These are phyloP conservation scores for Parasteatoda lunata DNA, from an alignment of 2,888 invertebrate species.

Conservation along the genomic window DNA sequence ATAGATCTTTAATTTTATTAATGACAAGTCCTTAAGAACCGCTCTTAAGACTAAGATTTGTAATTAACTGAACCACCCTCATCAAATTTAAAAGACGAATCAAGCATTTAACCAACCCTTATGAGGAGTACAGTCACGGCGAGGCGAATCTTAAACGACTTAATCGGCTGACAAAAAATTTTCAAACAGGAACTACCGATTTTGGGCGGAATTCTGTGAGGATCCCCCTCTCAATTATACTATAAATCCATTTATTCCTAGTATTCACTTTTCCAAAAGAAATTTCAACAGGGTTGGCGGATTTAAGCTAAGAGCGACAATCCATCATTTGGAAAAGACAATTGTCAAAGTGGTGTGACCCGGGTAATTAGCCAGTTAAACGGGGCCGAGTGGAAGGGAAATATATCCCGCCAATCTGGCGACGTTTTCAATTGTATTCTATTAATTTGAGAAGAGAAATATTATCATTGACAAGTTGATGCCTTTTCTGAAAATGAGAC, in stretches of 20 bases:
- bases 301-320: conserved; percentile 20
- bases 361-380: conserved; percentile 64
- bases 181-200: conserved; percentile 34
- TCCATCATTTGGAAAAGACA: conserved; percentile 47
- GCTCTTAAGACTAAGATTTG: too few species aligned
- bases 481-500: not conserved
- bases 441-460: conserved; percentile 33
- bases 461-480: conserved; percentile 30
- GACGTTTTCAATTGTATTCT: conserved; percentile 30
- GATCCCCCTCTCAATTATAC: conserved; percentile 32
- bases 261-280: conserved; percentile 14
- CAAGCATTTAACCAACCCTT: too few species aligned
- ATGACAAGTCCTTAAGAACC: too few species aligned
- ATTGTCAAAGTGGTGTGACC: conserved; percentile 62
- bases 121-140: not conserved
- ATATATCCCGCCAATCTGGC: conserved; percentile 57
- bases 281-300: conserved; percentile 32
- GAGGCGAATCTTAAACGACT: not conserved
- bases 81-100: too few species aligned
- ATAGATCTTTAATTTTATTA: too few species aligned
- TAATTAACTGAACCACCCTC: too few species aligned
- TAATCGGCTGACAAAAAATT: not conserved
- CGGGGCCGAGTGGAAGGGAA: conserved; percentile 24
- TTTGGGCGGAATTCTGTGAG: conserved; percentile 7
- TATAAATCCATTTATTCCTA: conserved; percentile 20